Percentiles rank a stretch among this genome's conserved stretches.
Conservation (phyloP, 2,888 invertebrate species). For the Balanococcus diminutus region DNA sequence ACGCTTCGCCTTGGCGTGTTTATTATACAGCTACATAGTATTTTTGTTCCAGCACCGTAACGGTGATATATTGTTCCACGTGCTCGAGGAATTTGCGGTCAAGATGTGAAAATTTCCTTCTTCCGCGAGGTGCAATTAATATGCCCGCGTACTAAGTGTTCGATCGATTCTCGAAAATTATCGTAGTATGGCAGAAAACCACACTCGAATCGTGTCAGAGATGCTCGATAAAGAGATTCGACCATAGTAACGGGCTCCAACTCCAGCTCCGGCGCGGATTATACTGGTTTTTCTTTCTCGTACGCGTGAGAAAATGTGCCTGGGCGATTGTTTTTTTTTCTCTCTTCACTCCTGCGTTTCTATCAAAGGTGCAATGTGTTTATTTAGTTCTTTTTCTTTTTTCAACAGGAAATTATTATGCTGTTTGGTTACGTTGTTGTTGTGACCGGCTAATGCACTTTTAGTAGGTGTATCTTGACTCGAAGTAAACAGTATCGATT, state of each 20-base stretch:
- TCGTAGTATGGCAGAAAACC: background rate
- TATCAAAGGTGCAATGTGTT: background rate
- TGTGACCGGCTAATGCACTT: background rate
- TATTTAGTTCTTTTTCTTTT: background rate
- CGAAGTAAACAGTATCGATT: background rate
- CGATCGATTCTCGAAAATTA: background rate
- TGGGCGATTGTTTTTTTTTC: background rate
- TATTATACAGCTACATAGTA: background rate
- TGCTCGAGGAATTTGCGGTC: background rate
- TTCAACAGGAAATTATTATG: background rate
- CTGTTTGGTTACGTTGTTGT: background rate
- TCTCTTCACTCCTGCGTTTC: background rate
- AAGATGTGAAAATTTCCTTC: background rate
- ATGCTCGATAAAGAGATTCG: background rate
- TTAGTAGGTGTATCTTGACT: background rate
- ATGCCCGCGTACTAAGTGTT: background rate
- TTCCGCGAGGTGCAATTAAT: background rate
- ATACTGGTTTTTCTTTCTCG: background rate
- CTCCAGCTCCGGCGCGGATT: background rate
- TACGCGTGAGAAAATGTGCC: background rate
- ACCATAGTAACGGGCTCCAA: background rate
- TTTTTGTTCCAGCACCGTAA: background rate
- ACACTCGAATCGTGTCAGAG: background rate
- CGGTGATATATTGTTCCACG: constrained; percentile 12
- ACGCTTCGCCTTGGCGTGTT: background rate